These are phyloP conservation scores for Tiliacea citrago DNA, from an alignment of 2,888 invertebrate genomes.

Conservation along the genomic window DNA sequence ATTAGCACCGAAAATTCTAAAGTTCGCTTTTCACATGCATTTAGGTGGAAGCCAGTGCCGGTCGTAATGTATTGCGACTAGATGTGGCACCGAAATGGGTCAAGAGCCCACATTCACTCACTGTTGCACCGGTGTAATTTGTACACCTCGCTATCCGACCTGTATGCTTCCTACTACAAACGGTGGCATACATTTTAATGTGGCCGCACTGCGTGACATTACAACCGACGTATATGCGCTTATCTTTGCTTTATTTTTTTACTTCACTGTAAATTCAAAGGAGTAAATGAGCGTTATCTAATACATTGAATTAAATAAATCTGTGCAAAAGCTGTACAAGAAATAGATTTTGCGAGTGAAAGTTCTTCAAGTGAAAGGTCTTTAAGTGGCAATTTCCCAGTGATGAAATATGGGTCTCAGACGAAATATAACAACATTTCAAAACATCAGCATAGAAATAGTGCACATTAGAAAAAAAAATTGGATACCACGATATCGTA, in stretches of 20 bases:
- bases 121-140: slow-evolving; percentile 76
- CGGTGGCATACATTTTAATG: slow-evolving; percentile 65
- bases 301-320: slow-evolving; percentile 12
- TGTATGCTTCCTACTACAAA: slow-evolving; percentile 47
- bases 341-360: slow-evolving; percentile 11
- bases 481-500: slow-evolving; percentile 38
- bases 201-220: slow-evolving; percentile 50
- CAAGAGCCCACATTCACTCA: slow-evolving; percentile 78
- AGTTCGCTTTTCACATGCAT: slow-evolving; percentile 55
- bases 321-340: slow-evolving; percentile 13
- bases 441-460: slow-evolving; percentile 41
- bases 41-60: slow-evolving; percentile 52
- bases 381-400: slow-evolving; percentile 42
- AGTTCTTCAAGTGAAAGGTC: slow-evolving; percentile 18
- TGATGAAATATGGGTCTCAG: slow-evolving; percentile 18
- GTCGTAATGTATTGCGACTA: slow-evolving; percentile 62
- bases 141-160: slow-evolving; percentile 67
- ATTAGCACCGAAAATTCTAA: slow-evolving; percentile 55
- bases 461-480: slow-evolving; percentile 55
- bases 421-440: slow-evolving; percentile 23
- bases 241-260: slow-evolving; percentile 41
- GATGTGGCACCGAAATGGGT: slow-evolving; percentile 80
- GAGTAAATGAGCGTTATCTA: slow-evolving; percentile 13
- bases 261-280: slow-evolving; percentile 30
- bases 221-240: slow-evolving; percentile 35